Base-by-base conservation (phyloP, 2,113 vertebrate species). In the Menidia beryllina region DNA sequence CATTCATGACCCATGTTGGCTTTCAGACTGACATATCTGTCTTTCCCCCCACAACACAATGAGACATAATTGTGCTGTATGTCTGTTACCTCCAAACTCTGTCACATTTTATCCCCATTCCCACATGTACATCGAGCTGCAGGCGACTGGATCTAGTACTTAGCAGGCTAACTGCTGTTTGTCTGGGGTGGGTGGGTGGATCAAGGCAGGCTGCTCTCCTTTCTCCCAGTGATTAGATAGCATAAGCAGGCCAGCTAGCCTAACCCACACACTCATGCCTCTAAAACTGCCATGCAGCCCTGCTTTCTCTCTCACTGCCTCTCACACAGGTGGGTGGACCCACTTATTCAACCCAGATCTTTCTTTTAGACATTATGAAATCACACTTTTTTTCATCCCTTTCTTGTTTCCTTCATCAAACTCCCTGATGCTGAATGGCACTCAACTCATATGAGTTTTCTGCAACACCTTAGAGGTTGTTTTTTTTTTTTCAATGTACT, bases 231-330 rank as follows among this genome's bases (percentile, higher is more conserved):
- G 89, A 91, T 89, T 86, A 91, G 88, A 84, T 88, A 83, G 89
- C 85, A 86, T 79, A 85, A 89, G 89, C 86, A 82, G 86, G 89
- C 86, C 88, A 92, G 87, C 86, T 66, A 90, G 84, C 79, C 80
- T 75, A 93, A 90, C 93, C 93, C 93, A 94, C 93, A 93, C 93
- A 93, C 91, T 93, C 89, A 88, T 93, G 88, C 92, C 91, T 92
- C 87, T 92, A 86, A 89, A 92, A 89, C 85, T 77, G 78, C 83
- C 81, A 89, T 89, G 85, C 88, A 84, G 75, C 80, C 86, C 84
- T 83, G 84, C 72, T 75, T 90, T 92, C 83, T 92, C 86, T 87
- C 72, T 85, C 75, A 57, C 85, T 82, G 87, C 86, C 88, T 89
- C 87, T 90, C 85, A 89, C 84, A 83, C 89, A 87, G 91, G 93